phyloP scores from a whole-genome alignment of 2,888 invertebrate genomes.

The Ochropacha duplaris region DNA sequence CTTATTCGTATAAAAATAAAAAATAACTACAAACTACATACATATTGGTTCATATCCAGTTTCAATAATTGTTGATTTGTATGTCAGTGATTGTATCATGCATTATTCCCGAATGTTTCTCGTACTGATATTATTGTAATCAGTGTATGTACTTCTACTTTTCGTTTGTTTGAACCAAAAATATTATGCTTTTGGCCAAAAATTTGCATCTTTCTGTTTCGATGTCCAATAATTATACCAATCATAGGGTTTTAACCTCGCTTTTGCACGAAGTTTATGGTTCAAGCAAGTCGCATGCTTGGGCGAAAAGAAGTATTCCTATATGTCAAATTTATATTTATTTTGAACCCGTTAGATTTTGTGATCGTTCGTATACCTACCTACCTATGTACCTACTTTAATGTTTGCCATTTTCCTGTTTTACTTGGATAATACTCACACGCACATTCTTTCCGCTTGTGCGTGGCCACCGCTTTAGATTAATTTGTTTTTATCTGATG shows the following conservation, averaged over 20 bases:
- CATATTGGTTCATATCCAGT: not conserved
- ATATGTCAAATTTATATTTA: conserved; percentile 37
- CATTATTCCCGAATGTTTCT: not conserved
- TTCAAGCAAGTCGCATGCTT: conserved; percentile 77
- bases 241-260: not conserved
- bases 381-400: too few relatives aligned
- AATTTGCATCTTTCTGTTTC: not conserved
- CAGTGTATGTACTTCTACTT: conserved; percentile 52
- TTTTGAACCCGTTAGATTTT: conserved; percentile 56
- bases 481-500: conserved; percentile 40
- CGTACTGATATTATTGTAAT: conserved; percentile 1
- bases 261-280: conserved; percentile 45
- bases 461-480: conserved; percentile 80
- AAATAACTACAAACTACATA: too few relatives aligned
- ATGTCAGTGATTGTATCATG: not conserved
- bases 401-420: conserved; percentile 68
- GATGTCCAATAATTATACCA: not conserved
- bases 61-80: not conserved
- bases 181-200: conserved; percentile 15
- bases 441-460: conserved; percentile 82
- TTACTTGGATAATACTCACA: conserved; percentile 61
- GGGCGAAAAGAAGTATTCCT: conserved; percentile 78
- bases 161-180: conserved; percentile 61
- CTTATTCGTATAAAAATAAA: too few relatives aligned
- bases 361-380: too few relatives aligned